Conservation (phyloP, 2,797 vertebrate genomes). For the Rhynchonycteris naso region DNA sequence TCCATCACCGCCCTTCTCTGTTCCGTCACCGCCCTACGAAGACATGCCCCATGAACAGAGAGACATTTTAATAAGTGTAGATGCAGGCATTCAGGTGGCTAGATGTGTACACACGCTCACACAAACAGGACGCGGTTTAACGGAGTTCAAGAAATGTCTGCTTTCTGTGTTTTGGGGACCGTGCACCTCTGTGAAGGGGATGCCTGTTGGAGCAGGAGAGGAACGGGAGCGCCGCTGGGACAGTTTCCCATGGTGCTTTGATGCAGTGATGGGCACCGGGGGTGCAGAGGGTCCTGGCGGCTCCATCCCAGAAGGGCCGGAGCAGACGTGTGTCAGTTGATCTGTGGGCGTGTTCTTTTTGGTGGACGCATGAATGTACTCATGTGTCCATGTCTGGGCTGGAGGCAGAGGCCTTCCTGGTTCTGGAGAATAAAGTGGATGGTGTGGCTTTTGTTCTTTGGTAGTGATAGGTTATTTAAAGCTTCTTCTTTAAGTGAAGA, state of each 20-base stretch:
- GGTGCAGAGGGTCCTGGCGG: neutral
- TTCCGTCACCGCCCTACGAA: neutral
- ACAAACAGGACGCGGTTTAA: neutral
- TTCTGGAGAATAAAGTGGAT: slow-evolving; percentile 17
- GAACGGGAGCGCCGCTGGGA: neutral
- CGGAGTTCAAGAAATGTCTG: neutral
- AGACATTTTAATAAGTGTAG: neutral
- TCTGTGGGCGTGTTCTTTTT: neutral
- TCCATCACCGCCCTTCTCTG: too few relatives aligned
- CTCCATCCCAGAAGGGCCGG: neutral
- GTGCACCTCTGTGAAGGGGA: neutral
- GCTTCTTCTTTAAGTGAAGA: slow-evolving; percentile 54
- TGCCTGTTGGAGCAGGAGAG: neutral
- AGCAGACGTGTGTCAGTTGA: neutral
- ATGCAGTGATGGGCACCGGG: too few relatives aligned
- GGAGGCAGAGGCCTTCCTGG: neutral
- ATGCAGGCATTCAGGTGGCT: too few relatives aligned
- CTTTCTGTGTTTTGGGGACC: neutral
- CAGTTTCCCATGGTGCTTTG: neutral
- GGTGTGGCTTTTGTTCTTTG: neutral
- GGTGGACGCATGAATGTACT: neutral
- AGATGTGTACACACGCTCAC: too few relatives aligned
- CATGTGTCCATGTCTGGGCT: neutral
- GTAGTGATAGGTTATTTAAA: slow-evolving; percentile 72
- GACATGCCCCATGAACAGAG: neutral